Evolutionary conservation across 1,140 invertebrate species (phyloP), one percentile per base, ranked within the genome.

Genomic region (Drosophila erecta): DNA sequence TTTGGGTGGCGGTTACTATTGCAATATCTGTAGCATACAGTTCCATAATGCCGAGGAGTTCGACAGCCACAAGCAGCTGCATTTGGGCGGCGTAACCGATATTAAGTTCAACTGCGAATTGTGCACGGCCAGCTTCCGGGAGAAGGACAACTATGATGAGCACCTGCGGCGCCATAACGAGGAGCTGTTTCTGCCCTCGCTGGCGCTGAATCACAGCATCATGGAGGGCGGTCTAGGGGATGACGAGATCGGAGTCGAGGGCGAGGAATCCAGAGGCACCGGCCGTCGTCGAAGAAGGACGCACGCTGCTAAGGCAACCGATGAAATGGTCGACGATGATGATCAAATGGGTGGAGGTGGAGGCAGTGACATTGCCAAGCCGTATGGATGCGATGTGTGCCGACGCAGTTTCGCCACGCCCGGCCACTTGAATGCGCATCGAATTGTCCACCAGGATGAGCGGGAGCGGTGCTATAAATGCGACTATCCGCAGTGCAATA

Each of bases 101-200:
- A 58, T 80, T 0, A 90, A 90, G 38, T 91, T 78, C 56, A 85
- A 81, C 15, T 91, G 90, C 20, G 90, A 91, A 58, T 53, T 91
- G 54, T 91, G 90, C 70, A 90, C 90, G 22, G 90, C 90, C 12
- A 91, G 90, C 43, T 91, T 91, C 62, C 76, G 90, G 4, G 90
- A 91, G 47, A 91, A 91, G 56, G 70, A 71, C 49, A 91, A 91
- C 47, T 91, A 79, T 11, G 90, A 91, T 46, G 90, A 91, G 74
- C 90, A 91, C 50, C 69, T 91, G 76, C 83, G 90, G 1, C 67
- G 90, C 8, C 90, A 91, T 43, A 91, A 91, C 14, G 90, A 91
- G 69, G 90, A 91, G 56, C 71, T 91, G 0, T 77, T 91, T 22
- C 57, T 91, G 57, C 90, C 90, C 11, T 76, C 85, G 3, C 43